Conservation (phyloP, 2,797 vertebrate genomes). For the Spinus pinus region DNA sequence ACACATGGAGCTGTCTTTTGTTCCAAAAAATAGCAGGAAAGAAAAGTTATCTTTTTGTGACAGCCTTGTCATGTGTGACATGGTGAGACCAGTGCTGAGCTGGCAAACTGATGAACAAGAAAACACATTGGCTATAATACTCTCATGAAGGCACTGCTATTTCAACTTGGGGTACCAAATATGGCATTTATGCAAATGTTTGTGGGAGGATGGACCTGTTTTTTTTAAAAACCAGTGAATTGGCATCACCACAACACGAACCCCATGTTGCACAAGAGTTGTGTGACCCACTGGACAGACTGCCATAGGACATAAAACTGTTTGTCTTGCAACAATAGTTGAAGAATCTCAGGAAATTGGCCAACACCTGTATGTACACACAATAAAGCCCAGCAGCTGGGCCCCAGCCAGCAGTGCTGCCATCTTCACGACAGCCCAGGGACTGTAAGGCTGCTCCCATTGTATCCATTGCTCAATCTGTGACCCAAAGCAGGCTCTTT, state of each 20-base stretch:
- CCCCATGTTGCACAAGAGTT: rapidly evolving
- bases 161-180: not conserved
- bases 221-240: not conserved
- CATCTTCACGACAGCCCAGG: not conserved
- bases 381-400: not conserved
- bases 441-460: not conserved
- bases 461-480: not conserved
- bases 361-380: not conserved
- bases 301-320: not conserved
- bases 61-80: not conserved
- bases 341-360: not conserved
- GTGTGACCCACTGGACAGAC: not conserved
- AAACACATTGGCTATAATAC: not conserved
- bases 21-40: not conserved
- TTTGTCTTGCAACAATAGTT: not conserved
- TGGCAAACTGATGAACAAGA: not conserved
- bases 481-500: not conserved
- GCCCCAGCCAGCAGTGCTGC: not conserved
- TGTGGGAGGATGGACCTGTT: not conserved
- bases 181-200: rapidly evolving
- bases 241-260: not conserved
- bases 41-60: not conserved
- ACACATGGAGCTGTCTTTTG: rapidly evolving
- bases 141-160: not conserved
- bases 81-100: not conserved